These are phyloP conservation scores for Hapalemur alaotrensis DNA, from an alignment of 2,797 vertebrate genomes.

Conservation along the genomic window DNA sequence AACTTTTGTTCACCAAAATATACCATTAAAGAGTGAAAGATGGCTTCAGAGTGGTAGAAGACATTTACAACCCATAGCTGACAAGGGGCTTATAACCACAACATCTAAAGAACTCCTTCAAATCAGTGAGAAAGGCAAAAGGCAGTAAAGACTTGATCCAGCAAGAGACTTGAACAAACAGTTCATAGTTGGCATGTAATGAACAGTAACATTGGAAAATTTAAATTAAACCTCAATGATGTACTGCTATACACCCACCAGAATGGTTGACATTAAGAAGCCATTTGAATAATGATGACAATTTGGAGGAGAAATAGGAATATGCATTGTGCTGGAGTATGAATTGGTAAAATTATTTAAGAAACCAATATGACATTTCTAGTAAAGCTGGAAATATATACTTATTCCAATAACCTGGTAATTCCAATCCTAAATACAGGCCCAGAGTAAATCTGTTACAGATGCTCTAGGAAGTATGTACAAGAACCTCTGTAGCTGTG, in stretches of 20 bases:
- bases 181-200: background rate
- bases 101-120: background rate
- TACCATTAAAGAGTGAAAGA: background rate
- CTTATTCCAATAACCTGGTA: background rate
- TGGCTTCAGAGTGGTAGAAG: background rate
- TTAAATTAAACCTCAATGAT: background rate
- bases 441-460: background rate
- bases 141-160: background rate
- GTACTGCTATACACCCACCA: background rate
- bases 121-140: background rate
- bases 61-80: background rate
- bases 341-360: background rate
- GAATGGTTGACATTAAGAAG: constrained; percentile 19
- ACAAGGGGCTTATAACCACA: background rate
- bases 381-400: background rate
- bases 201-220: background rate
- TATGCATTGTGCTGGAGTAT: background rate
- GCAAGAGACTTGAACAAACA: background rate
- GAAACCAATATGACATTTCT: background rate
- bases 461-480: background rate
- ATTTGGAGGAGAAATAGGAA: background rate
- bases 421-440: background rate
- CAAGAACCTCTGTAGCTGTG: background rate
- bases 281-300: background rate
- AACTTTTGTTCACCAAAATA: background rate